A percentile compares a stretch with the other conserved stretches of the same genome.
Conservation (phyloP, 1,140 invertebrate genomes). For the Pantala flavescens region DNA sequence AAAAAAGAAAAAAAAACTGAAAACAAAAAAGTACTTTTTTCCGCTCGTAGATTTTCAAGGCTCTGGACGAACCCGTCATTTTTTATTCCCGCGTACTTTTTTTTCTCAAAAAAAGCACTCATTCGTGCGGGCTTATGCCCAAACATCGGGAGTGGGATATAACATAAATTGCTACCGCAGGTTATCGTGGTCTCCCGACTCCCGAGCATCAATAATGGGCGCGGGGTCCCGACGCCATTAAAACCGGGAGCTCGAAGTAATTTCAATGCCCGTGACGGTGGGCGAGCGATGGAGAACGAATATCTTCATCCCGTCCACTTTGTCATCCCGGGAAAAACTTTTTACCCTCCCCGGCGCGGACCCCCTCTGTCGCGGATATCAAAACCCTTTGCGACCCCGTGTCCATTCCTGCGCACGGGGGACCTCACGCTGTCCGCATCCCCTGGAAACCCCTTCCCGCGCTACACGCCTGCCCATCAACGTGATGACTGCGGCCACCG, state of each 20-base stretch:
- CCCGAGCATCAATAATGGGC: not conserved
- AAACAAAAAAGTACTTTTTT: not conserved
- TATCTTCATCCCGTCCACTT: constrained; percentile 5
- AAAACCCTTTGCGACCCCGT: not conserved
- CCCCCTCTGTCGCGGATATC: not conserved
- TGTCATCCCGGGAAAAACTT: not conserved
- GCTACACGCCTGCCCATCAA: not conserved
- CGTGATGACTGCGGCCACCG: not conserved
- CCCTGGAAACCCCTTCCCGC: not conserved
- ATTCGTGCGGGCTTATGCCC: not conserved
- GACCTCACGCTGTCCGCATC: not conserved
- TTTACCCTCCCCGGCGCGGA: not conserved
- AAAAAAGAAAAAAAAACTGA: no score
- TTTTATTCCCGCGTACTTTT: not conserved
- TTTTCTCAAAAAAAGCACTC: not conserved
- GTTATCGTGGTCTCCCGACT: not conserved
- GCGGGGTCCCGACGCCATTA: not conserved
- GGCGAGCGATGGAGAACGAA: constrained; percentile 6
- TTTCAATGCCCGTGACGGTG: constrained; percentile 3
- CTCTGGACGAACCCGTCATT: not conserved
- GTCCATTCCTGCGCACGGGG: not conserved
- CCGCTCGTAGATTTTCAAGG: not conserved
- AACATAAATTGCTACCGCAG: constrained; percentile 5
- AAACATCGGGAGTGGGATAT: not conserved
- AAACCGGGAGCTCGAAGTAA: not conserved